A percentile compares a stretch with the other conserved stretches of the same genome.
Conservation (phyloP, 2,113 vertebrate genomes). For the Carassius carassius region DNA sequence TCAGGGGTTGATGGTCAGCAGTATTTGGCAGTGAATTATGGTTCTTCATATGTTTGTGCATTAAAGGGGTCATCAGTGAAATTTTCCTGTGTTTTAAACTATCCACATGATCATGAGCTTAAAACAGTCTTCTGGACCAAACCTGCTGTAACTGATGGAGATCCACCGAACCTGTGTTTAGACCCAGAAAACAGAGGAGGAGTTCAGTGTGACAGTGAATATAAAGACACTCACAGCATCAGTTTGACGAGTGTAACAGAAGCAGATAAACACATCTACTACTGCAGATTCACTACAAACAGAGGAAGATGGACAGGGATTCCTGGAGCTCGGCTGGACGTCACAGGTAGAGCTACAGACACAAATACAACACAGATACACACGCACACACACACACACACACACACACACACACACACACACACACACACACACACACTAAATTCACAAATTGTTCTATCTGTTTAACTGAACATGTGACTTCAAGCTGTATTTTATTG, state of each 20-base stretch:
- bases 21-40: constrained; percentile 13
- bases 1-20: not conserved
- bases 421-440: no score
- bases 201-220: not conserved
- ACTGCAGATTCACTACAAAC: constrained; percentile 9
- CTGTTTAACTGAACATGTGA: no score
- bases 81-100: not conserved
- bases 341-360: not conserved
- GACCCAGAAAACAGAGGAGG: not conserved
- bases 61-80: constrained; percentile 25
- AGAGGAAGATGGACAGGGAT: not conserved
- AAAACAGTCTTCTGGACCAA: constrained; percentile 5
- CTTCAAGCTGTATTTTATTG: not conserved
- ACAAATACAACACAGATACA: not conserved
- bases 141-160: not conserved
- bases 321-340: constrained; percentile 9
- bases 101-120: not conserved
- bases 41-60: constrained; percentile 16
- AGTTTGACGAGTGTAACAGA: constrained; percentile 22
- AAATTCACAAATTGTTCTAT: no score
- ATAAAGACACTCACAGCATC: not conserved
- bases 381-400: no score
- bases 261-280: constrained; percentile 27
- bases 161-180: constrained; percentile 6
- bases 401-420: no score